A percentile compares a stretch with the other conserved stretches of the same genome.
Evolutionary conservation across 2,797 vertebrate species (phyloP).

Genomic region (Bovichtus variegatus): DNA sequence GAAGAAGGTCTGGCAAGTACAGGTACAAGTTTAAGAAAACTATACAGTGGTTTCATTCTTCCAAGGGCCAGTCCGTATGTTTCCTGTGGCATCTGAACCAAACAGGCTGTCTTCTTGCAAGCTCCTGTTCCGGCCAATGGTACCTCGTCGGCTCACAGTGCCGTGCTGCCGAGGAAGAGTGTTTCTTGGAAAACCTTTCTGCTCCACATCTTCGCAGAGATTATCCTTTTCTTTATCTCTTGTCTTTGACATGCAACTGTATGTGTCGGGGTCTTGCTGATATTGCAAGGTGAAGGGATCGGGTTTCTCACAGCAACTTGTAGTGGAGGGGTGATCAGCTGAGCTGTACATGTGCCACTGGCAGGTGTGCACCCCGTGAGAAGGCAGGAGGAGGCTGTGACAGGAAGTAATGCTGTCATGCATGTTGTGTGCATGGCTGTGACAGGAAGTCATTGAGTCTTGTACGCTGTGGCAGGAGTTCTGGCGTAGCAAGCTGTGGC

Average conservation of each 20-base stretch:
- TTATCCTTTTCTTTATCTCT: slow-evolving; percentile 82
- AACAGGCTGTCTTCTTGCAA: slow-evolving; percentile 89
- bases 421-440: slow-evolving; percentile 76
- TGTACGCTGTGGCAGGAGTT: slow-evolving; percentile 78
- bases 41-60: slow-evolving; percentile 98
- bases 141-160: slow-evolving; percentile 77
- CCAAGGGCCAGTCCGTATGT: slow-evolving; percentile 96
- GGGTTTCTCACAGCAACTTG: slow-evolving; percentile 85
- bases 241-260: slow-evolving; percentile 82
- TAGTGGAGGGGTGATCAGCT: slow-evolving; percentile 83
- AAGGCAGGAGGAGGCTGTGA: slow-evolving; percentile 68
- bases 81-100: slow-evolving; percentile 90
- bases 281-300: slow-evolving; percentile 80
- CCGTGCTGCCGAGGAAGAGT: slow-evolving; percentile 85
- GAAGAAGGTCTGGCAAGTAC: slow-evolving; percentile 1
- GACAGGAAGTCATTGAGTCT: slow-evolving; percentile 71
- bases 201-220: slow-evolving; percentile 83
- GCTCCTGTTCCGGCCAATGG: slow-evolving; percentile 88
- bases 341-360: slow-evolving; percentile 86
- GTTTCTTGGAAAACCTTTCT: slow-evolving; percentile 67
- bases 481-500: slow-evolving; percentile 69
- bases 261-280: slow-evolving; percentile 80
- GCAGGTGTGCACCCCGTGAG: slow-evolving; percentile 65
- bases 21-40: slow-evolving; percentile 40
- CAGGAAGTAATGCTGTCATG: slow-evolving; percentile 65